These are phyloP conservation scores for Baronia brevicornis DNA, from an alignment of 2,888 invertebrate genomes.

Conservation along the genomic window DNA sequence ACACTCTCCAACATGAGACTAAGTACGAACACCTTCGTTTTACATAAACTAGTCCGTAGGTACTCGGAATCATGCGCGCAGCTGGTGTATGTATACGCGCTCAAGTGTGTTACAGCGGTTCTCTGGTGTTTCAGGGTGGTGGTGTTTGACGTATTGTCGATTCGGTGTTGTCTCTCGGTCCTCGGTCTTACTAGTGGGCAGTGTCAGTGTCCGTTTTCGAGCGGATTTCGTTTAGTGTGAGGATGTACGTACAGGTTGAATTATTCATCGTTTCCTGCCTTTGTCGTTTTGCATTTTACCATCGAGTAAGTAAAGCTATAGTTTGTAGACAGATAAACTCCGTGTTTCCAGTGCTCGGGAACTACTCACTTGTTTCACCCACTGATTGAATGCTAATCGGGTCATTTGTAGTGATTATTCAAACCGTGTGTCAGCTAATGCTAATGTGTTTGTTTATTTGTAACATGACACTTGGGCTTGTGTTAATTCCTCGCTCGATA, in stretches of 20 bases:
- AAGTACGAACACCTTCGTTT: slow-evolving; percentile 63
- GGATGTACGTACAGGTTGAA: slow-evolving; percentile 40
- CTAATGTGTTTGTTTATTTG: slow-evolving; percentile 20
- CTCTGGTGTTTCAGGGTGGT: slow-evolving; percentile 13
- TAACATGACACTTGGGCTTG: slow-evolving; percentile 19
- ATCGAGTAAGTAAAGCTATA: slow-evolving; percentile 18
- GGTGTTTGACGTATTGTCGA: neutral
- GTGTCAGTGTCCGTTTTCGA: slow-evolving; percentile 33
- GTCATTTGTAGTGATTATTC: slow-evolving; percentile 10
- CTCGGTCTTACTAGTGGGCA: too few relatives aligned
- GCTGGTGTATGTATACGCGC: slow-evolving; percentile 26
- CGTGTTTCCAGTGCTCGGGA: slow-evolving; percentile 7
- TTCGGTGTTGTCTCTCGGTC: neutral
- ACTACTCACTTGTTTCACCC: slow-evolving; percentile 1
- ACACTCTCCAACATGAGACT: slow-evolving; percentile 63
- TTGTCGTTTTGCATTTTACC: slow-evolving; percentile 34
- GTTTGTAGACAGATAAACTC: slow-evolving; percentile 12
- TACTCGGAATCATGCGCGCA: slow-evolving; percentile 30
- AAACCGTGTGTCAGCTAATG: slow-evolving; percentile 13
- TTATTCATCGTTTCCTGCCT: slow-evolving; percentile 46
- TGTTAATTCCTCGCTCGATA: slow-evolving; percentile 14
- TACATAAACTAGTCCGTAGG: slow-evolving; percentile 42
- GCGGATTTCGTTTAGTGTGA: slow-evolving; percentile 38
- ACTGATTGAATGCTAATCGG: slow-evolving; percentile 12
- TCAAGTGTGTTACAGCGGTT: slow-evolving; percentile 25